These are phyloP conservation scores for Pygoscelis adeliae DNA, from an alignment of 2,113 vertebrate species.

Conservation along the genomic window DNA sequence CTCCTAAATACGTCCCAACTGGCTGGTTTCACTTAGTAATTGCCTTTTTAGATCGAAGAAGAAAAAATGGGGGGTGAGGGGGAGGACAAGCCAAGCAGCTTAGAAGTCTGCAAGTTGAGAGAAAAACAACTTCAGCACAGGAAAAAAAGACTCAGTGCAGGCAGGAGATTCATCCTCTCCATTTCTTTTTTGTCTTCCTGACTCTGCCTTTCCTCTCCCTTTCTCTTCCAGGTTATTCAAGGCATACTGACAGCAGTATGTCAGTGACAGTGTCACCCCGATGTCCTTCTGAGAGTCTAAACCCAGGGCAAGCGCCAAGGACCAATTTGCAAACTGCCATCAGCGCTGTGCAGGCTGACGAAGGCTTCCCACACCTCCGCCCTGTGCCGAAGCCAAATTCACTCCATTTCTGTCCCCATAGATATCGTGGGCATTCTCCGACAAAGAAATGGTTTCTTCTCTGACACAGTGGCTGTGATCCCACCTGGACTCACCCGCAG, in stretches of 20 bases:
- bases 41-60: background rate
- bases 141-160: background rate
- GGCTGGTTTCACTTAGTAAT: background rate
- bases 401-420: background rate
- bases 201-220: background rate
- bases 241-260: background rate
- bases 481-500: background rate
- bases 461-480: background rate
- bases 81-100: background rate
- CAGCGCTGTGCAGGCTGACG: background rate
- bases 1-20: background rate
- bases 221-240: background rate
- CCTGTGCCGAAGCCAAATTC: fast-evolving
- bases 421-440: background rate
- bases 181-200: background rate
- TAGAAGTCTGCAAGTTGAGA: background rate
- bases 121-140: background rate
- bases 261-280: background rate
- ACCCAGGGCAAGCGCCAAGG: background rate
- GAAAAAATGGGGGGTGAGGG: background rate
- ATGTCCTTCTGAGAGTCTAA: background rate
- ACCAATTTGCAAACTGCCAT: background rate
- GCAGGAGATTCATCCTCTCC: background rate
- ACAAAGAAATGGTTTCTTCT: fast-evolving
- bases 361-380: background rate